Conservation (phyloP, 2,888 invertebrate species). For the Cerastoderma edule region DNA sequence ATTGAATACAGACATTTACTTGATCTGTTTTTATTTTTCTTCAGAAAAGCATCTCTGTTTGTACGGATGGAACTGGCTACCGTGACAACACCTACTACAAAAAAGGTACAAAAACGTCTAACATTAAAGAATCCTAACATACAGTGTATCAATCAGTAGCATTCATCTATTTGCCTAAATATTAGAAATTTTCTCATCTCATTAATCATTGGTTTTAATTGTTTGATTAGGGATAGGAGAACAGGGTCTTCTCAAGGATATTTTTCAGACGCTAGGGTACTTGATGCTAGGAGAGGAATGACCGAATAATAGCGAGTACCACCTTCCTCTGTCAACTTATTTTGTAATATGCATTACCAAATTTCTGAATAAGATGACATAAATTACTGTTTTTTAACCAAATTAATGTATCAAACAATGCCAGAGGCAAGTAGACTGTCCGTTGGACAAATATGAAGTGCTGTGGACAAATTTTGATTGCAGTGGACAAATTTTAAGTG, state of each 20-base stretch:
- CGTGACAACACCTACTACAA: constrained; percentile 73
- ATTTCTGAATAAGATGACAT: too few species aligned
- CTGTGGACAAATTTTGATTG: too few species aligned
- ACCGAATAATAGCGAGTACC: too few species aligned
- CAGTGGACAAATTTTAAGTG: too few species aligned
- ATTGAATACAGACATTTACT: neutral
- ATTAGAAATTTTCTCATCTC: neutral
- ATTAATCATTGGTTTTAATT: neutral
- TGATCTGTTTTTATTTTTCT: constrained; percentile 21
- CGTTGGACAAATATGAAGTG: too few species aligned
- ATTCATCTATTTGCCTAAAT: neutral
- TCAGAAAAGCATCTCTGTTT: constrained; percentile 70
- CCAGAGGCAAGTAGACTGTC: too few species aligned
- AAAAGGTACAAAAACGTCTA: constrained; percentile 70
- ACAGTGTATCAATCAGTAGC: neutral
- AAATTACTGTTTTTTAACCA: too few species aligned
- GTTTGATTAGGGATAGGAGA: neutral
- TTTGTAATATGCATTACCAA: too few species aligned
- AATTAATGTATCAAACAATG: too few species aligned
- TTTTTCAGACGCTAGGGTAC: neutral
- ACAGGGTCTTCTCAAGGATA: neutral
- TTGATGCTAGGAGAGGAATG: too few species aligned
- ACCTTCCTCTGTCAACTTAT: too few species aligned
- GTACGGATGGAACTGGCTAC: constrained; percentile 76
- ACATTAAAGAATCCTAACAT: neutral